Evolutionary conservation across 2,888 invertebrate species (phyloP), one percentile per base, ranked within the genome.

Genomic region (Phyllotreta cruciferae): DNA sequence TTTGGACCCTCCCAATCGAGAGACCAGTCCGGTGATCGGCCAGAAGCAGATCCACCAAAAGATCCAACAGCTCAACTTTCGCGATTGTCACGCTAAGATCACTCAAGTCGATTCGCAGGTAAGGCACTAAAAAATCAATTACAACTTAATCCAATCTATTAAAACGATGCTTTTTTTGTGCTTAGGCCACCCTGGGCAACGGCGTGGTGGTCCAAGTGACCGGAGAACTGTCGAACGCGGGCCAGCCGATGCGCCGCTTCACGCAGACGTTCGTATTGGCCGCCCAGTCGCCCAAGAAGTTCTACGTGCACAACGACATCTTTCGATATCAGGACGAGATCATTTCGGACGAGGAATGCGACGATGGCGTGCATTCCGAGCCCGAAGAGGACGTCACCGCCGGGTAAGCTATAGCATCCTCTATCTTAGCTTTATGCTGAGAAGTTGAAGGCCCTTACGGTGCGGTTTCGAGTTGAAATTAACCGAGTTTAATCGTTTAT

Each of bases 221-320:
- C 68, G 98, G 98, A 60, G 98, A 98, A 83, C 84, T 98, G 73
- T 96, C 96, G 62, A 98, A 97, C 83, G 94, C 93, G 78, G 96
- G 96, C 9, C 92, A 95, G 79, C 96, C 96, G 58, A 96, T 97
- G 96, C 88, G 98, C 24, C 91, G 97, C 62, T 98, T 98, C 84
- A 96, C 97, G 80, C 98, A 98, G 85, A 98, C 98, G 0, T 95
- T 98, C 84, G 97, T 98, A 62, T 84, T 98, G 80, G 97, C 94
- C 66, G 91, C 95, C 66, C 96, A 97, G 83, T 92, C 94, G 62
- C 96, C 97, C 64, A 97, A 96, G 85, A 96, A 96, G 84, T 98
- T 96, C 85, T 98, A 98, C 81, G 98, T 98, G 66, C 96, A 96
- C 83, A 98, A 98, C 82, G 98, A 98, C 83, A 98, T 98, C 82